Evolutionary conservation across 1,140 invertebrate species (phyloP), one percentile per base, ranked within the genome.

Genomic region (Procambarus clarkii): DNA sequence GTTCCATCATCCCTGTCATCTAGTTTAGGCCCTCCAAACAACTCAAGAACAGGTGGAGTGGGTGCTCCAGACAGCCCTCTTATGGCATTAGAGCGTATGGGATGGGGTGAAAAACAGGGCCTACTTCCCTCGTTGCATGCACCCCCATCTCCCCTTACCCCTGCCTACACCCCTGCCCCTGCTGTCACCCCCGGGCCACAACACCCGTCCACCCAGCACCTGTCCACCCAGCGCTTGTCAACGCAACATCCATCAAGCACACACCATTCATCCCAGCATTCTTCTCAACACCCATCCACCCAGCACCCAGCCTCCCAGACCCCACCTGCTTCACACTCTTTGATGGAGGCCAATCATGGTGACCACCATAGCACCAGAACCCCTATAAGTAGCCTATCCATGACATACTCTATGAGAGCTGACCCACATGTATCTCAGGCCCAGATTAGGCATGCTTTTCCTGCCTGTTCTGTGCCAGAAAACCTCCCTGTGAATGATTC

Each of bases 11-110:
- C 86, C 48, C 86, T 92, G 60, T 71, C 54, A 11, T 86, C 88
- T 71, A 71, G 78, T 71, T 60, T 92, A 76, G 71, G 89, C 44
- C 79, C 87, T 84, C 88, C 92, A 45, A 88, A 92, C 86, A 87
- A 78, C 48, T 76, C 88, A 71, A 88, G 92, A 54, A 78, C 90
- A 60, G 92, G 92, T 81, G 86, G 91, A 46, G 82, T 92, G 8
- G 91, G 91, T 58, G 88, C 92, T 54, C 92, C 92, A 45, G 92
- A 93, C 76, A 93, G 92, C 71, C 92, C 92, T 48, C 87, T 93
- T n/a, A 93, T 93, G 92, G 92, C 92, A 45, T 77, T 93, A 34
- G 92, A 93, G 64, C 85, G 92, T 24, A 93, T 93, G 92, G 92
- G 92, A 7, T 93, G 92, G 92, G 92, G 92, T 44, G 91, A 93